Evolutionary conservation across 2,888 invertebrate species (phyloP).

Genomic region (Sesia apiformis): DNA sequence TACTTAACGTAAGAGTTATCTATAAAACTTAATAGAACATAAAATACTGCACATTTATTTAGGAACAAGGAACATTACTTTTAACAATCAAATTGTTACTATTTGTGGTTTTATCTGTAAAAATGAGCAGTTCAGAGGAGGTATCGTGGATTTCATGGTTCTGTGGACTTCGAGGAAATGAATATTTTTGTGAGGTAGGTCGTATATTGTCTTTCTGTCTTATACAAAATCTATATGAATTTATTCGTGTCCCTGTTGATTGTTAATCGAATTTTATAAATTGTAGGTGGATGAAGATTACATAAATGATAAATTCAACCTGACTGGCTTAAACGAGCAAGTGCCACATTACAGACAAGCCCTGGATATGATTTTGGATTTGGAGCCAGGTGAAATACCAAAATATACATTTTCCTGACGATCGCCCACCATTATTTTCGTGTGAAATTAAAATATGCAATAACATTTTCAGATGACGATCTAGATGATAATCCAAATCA

Average conservation of each 20-base stretch:
- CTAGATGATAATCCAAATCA: slow-evolving; percentile 98
- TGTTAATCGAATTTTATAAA: no score
- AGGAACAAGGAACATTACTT: no score
- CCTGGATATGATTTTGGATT: slow-evolving; percentile 98
- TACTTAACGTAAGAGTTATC: no score
- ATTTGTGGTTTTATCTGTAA: slow-evolving; percentile 31
- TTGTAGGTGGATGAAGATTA: slow-evolving; percentile 99
- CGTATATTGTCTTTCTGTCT: not conserved
- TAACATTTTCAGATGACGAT: slow-evolving; percentile 87
- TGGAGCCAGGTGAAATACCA: slow-evolving; percentile 89
- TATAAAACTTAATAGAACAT: no score
- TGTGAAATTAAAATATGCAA: no score
- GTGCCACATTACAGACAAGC: slow-evolving; percentile 99
- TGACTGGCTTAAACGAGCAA: slow-evolving; percentile 99
- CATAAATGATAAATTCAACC: slow-evolving; percentile 99
- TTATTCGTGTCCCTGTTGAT: no score
- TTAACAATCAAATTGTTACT: no score
- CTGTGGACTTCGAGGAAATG: slow-evolving; percentile 98
- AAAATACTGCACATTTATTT: no score
- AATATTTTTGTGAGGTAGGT: slow-evolving; percentile 98
- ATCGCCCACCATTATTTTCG: no score
- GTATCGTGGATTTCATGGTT: slow-evolving; percentile 99
- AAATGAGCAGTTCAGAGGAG: slow-evolving; percentile 99
- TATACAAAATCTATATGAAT: not conserved
- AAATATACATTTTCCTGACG: not conserved